Evolutionary conservation across 2,113 vertebrate genomes (phyloP).

Genomic region (Stigmatopora nigra): DNA sequence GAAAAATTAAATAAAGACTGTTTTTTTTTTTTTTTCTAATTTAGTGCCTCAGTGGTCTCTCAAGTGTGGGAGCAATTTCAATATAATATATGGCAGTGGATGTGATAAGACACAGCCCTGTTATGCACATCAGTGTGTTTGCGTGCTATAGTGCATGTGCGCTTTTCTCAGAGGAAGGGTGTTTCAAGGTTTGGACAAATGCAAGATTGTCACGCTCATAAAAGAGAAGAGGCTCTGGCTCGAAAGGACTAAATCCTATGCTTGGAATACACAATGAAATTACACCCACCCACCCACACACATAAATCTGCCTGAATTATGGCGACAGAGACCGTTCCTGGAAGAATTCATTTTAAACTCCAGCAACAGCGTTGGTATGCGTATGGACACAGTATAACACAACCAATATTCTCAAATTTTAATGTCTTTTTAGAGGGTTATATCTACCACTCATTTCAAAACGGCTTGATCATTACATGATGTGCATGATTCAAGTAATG

Average conservation of each 20-base stretch:
- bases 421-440: constrained; percentile 11
- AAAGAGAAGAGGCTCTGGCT: constrained; percentile 66
- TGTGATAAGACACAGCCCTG: constrained; percentile 61
- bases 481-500: constrained; percentile 6
- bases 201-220: constrained; percentile 61
- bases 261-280: constrained; percentile 62
- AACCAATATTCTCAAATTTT: constrained; percentile 27
- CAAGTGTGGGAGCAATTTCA: constrained; percentile 78
- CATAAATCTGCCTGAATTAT: constrained; percentile 50
- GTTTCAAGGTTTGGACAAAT: constrained; percentile 63
- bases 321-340: constrained; percentile 55
- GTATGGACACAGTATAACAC: constrained; percentile 38
- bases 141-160: constrained; percentile 13
- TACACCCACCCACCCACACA: constrained; percentile 29
- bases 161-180: constrained; percentile 45
- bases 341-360: constrained; percentile 52
- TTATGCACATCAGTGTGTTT: constrained; percentile 39
- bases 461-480: background rate
- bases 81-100: constrained; percentile 70
- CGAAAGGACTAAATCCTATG: constrained; percentile 63
- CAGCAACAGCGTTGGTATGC: constrained; percentile 44
- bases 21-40: constrained; percentile 58
- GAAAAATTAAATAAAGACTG: constrained; percentile 62
- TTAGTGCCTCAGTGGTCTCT: constrained; percentile 69
- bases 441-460: constrained; percentile 12